A percentile compares a stretch with the other conserved stretches of the same genome.
Conservation (phyloP, 1,140 invertebrate species). For the Grapholita molesta region DNA sequence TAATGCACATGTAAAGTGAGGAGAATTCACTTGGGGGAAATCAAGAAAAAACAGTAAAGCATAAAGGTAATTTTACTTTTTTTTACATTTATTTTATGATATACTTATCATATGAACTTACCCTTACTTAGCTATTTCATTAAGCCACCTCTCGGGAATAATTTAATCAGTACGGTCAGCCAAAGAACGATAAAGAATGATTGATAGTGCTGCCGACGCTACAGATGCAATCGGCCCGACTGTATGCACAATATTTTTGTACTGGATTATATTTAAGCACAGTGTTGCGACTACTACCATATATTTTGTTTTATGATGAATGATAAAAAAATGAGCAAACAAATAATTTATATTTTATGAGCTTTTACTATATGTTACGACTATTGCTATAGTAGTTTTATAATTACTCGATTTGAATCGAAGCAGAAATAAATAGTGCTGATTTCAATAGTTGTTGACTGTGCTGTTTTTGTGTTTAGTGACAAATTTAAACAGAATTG, state of each 20-base stretch:
- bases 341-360: too few relatives aligned
- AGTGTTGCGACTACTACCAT: not conserved
- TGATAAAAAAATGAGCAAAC: not conserved
- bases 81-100: too few relatives aligned
- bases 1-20: too few relatives aligned
- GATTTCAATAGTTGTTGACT: too few relatives aligned
- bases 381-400: not conserved
- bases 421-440: not conserved
- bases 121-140: conserved; percentile 54
- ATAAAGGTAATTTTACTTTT: too few relatives aligned
- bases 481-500: too few relatives aligned
- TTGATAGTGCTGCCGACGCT: conserved; percentile 52
- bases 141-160: conserved; percentile 61
- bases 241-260: conserved; percentile 16
- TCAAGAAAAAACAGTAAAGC: not conserved
- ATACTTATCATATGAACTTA: too few relatives aligned
- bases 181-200: conserved; percentile 69
- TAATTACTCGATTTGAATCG: not conserved
- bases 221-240: conserved; percentile 49
- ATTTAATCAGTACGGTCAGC: conserved; percentile 65
- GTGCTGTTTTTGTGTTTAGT: too few relatives aligned
- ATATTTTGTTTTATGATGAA: not conserved
- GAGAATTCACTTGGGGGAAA: too few relatives aligned
- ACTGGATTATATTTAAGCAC: conserved; percentile 3
- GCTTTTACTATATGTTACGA: too few relatives aligned